phyloP scores from a whole-genome alignment of 2,888 invertebrate species.

The Leucozona laternaria region DNA sequence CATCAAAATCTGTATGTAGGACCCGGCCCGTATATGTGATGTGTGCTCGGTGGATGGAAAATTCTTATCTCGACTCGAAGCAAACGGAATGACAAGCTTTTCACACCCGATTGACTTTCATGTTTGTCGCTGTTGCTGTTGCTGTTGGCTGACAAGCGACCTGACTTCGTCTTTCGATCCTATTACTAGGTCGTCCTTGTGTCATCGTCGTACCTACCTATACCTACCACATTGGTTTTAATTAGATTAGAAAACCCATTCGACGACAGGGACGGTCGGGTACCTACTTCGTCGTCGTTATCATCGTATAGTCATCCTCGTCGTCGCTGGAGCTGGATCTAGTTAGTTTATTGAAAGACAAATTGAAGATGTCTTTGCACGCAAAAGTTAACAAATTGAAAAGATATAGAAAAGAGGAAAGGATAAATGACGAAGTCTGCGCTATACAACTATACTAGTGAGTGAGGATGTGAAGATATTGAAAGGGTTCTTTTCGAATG shows the following conservation, averaged over 20 bases:
- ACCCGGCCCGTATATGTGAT: neutral
- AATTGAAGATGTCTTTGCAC: slow-evolving; percentile 74
- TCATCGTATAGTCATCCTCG: neutral
- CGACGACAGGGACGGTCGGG: slow-evolving; percentile 22
- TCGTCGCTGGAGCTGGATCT: slow-evolving; percentile 46
- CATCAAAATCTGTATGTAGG: neutral
- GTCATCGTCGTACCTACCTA: neutral
- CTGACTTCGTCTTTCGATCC: slow-evolving; percentile 67
- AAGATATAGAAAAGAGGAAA: slow-evolving; percentile 36
- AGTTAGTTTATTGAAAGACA: slow-evolving; percentile 75
- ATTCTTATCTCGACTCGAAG: slow-evolving; percentile 67
- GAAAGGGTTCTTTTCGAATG: slow-evolving; percentile 57
- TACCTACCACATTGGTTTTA: slow-evolving; percentile 59
- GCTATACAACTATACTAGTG: neutral
- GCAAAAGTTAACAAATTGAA: slow-evolving; percentile 75
- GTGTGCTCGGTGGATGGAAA: slow-evolving; percentile 18
- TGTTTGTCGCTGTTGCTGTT: slow-evolving; percentile 61
- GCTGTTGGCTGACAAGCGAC: slow-evolving; percentile 72
- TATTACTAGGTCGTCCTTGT: slow-evolving; percentile 18
- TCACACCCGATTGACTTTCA: slow-evolving; percentile 75
- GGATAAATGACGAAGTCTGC: slow-evolving; percentile 12
- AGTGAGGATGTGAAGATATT: slow-evolving; percentile 24
- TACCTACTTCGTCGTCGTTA: slow-evolving; percentile 1
- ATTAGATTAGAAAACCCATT: slow-evolving; percentile 66
- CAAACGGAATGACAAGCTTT: slow-evolving; percentile 71